Percentiles rank a stretch among this genome's conserved stretches.
Evolutionary conservation across 2,113 vertebrate species (phyloP).

Genomic region (Hippopotamus amphibius): DNA sequence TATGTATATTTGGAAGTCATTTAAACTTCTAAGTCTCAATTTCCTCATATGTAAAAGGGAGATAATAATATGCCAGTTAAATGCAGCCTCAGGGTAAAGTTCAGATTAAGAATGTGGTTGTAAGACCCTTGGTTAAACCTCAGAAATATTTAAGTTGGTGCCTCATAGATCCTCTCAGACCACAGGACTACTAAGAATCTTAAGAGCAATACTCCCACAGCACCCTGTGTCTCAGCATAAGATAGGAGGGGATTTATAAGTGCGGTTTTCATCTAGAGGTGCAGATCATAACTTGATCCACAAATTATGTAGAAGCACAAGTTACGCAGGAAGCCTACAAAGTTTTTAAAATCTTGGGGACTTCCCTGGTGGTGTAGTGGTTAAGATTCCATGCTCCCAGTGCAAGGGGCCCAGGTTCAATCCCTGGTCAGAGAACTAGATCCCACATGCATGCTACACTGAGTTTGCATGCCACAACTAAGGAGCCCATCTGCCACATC

Average conservation of each 20-base stretch:
- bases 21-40: not conserved
- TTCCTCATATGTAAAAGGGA: not conserved
- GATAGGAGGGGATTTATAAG: not conserved
- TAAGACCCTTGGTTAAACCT: not conserved
- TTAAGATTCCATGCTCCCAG: too few relatives aligned
- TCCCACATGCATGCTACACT: too few relatives aligned
- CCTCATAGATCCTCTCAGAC: not conserved
- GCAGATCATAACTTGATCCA: not conserved
- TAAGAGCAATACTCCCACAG: not conserved
- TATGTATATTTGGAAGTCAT: not conserved
- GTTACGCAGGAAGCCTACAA: not conserved
- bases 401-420: too few relatives aligned
- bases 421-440: too few relatives aligned
- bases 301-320: not conserved
- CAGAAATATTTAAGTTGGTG: not conserved
- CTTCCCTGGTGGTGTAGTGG: too few relatives aligned
- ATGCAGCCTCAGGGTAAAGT: not conserved
- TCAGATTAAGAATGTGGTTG: not conserved
- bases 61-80: not conserved
- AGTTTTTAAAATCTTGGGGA: not conserved
- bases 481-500: too few relatives aligned
- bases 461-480: too few relatives aligned
- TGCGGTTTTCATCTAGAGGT: not conserved
- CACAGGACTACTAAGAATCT: not conserved
- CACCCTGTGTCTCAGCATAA: not conserved